Conservation (phyloP, 2,797 vertebrate genomes). For the Remorina albescens region DNA sequence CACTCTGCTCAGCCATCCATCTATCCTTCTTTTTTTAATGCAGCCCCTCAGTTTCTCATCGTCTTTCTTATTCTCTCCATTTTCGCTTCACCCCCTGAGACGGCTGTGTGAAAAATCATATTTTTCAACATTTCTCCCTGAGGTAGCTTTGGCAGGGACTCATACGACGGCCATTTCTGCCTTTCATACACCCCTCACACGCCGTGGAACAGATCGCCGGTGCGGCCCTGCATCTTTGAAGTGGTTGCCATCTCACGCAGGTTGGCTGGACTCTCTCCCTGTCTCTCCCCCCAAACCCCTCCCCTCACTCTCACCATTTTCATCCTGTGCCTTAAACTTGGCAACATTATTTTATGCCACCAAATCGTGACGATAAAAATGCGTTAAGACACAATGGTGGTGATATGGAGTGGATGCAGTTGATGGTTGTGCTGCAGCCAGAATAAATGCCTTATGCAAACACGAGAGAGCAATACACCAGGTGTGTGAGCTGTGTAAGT, state of each 20-base stretch:
- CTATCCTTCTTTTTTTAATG: conserved; percentile 63
- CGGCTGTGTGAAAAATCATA: conserved; percentile 81
- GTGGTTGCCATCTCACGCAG: conserved; percentile 85
- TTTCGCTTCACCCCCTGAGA: conserved; percentile 66
- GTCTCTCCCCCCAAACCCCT: neutral
- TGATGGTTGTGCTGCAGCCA: conserved; percentile 66
- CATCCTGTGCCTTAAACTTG: conserved; percentile 75
- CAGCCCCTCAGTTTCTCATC: conserved; percentile 59
- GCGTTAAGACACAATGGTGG: conserved; percentile 57
- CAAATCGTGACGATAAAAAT: conserved; percentile 67
- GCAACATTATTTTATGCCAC: conserved; percentile 58
- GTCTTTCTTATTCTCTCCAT: conserved; percentile 60
- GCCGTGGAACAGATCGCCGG: conserved; percentile 81
- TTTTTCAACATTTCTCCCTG: conserved; percentile 86
- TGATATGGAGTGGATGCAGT: conserved; percentile 58
- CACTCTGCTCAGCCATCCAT: conserved; percentile 69
- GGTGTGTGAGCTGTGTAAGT: conserved; percentile 57
- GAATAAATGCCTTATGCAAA: conserved; percentile 57
- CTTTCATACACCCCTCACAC: conserved; percentile 86
- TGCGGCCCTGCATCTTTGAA: conserved; percentile 82
- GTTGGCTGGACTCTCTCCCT: conserved; percentile 78
- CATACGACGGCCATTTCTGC: conserved; percentile 84
- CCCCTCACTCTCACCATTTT: conserved; percentile 60
- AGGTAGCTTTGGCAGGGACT: conserved; percentile 86
- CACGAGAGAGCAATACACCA: conserved; percentile 39